Percentiles rank a stretch among this genome's conserved stretches.
Conservation (phyloP, 2,797 vertebrate species). For the Acropternis orthonyx region DNA sequence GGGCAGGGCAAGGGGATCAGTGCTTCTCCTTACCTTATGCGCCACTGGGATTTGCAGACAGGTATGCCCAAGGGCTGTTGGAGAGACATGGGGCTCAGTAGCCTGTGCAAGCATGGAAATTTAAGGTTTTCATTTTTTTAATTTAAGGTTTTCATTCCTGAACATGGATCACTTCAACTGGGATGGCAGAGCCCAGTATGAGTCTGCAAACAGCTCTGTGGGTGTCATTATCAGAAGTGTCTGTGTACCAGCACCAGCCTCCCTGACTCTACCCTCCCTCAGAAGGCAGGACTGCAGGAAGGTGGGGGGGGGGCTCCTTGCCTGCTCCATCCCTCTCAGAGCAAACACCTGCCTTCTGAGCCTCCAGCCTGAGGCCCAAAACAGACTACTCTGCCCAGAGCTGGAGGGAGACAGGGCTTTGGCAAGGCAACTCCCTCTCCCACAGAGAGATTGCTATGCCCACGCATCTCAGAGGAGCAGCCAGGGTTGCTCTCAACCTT, state of each 20-base stretch:
- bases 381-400: not conserved
- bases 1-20: not conserved
- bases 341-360: not conserved
- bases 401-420: not conserved
- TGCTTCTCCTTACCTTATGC: not conserved
- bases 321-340: not conserved
- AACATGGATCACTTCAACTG: not conserved
- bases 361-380: not conserved
- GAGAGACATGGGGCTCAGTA: not conserved
- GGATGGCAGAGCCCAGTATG: not conserved
- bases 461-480: fast-evolving
- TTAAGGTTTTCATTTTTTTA: not conserved
- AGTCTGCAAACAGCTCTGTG: not conserved
- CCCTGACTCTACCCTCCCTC: not conserved
- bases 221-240: not conserved
- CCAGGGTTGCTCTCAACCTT: fast-evolving
- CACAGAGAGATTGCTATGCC: not conserved
- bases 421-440: not conserved
- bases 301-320: not conserved
- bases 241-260: not conserved
- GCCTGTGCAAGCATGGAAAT: not conserved
- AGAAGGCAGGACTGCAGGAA: not conserved
- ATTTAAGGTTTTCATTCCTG: not conserved
- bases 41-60: not conserved
- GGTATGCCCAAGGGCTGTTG: not conserved